A percentile compares a stretch with the other conserved stretches of the same genome.
Conservation (phyloP, 2,797 vertebrate genomes). For the Botia kubotai region DNA sequence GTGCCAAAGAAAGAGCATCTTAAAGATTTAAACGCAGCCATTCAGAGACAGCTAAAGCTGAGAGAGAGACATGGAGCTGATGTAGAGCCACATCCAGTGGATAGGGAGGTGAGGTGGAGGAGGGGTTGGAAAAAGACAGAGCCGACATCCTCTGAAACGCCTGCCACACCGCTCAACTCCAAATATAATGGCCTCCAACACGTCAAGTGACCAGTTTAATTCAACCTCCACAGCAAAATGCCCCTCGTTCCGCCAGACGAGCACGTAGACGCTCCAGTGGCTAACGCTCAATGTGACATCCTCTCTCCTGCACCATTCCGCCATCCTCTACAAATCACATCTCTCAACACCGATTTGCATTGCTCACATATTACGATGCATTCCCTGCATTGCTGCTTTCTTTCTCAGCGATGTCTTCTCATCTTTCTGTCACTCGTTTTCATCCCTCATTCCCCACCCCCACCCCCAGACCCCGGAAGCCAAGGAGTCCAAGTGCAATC, state of each 20-base stretch:
- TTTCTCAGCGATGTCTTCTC: conserved; percentile 35
- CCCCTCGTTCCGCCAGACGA: conserved; percentile 47
- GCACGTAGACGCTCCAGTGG: conserved; percentile 39
- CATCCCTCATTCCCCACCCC: conserved; percentile 38
- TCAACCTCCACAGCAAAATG: conserved; percentile 54
- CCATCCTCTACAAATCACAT: conserved; percentile 51
- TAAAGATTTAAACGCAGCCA: background rate
- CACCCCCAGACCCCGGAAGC: conserved; percentile 57
- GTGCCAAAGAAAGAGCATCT: background rate
- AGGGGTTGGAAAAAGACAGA: conserved; percentile 66
- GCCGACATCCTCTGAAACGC: conserved; percentile 66
- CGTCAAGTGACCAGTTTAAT: conserved; percentile 75
- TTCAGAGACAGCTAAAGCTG: conserved; percentile 50
- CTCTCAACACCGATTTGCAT: conserved; percentile 47
- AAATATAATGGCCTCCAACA: conserved; percentile 75
- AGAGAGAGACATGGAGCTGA: conserved; percentile 48
- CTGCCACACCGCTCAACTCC: conserved; percentile 61
- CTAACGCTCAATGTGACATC: conserved; percentile 37
- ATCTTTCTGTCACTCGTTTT: conserved; percentile 37
- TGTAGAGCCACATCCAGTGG: conserved; percentile 42
- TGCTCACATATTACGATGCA: conserved; percentile 19
- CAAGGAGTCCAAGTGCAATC: conserved; percentile 30
- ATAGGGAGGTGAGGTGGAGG: conserved; percentile 55
- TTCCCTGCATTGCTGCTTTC: conserved; percentile 62
- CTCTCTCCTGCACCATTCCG: conserved; percentile 44